Conservation (phyloP, 2,888 invertebrate species). For the Harmothoe impar region DNA sequence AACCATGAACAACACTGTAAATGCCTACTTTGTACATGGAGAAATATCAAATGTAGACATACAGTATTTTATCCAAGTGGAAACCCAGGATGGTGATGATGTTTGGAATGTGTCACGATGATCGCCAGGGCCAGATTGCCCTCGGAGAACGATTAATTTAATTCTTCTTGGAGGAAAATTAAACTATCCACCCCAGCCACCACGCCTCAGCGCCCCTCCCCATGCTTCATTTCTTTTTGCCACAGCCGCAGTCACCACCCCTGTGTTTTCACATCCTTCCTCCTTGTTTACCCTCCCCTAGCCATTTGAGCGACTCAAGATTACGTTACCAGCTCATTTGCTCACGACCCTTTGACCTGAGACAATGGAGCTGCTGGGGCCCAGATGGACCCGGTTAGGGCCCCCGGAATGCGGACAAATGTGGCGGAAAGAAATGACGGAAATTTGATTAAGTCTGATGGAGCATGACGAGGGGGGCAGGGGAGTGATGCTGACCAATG, state of each 20-base stretch:
- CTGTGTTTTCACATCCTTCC: constrained; percentile 37
- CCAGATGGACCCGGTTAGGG: constrained; percentile 56
- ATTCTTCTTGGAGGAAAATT: constrained; percentile 9
- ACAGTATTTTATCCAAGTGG: too few species aligned
- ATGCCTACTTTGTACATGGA: too few species aligned
- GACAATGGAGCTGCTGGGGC: constrained; percentile 39
- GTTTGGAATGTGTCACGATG: too few species aligned
- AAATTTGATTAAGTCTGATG: constrained; percentile 58
- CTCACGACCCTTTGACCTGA: constrained; percentile 53
- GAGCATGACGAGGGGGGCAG: neutral
- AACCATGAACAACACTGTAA: too few species aligned
- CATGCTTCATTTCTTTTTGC: constrained; percentile 39
- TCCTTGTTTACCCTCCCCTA: constrained; percentile 24
- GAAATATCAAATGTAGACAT: too few species aligned
- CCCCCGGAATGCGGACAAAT: constrained; percentile 36
- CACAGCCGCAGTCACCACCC: constrained; percentile 8
- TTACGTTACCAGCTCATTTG: constrained; percentile 62
- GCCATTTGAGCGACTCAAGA: constrained; percentile 42
- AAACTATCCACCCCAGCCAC: neutral
- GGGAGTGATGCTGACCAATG: neutral
- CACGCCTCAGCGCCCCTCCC: constrained; percentile 27
- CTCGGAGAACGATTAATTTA: neutral
- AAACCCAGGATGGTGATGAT: too few species aligned
- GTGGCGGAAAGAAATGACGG: constrained; percentile 59
- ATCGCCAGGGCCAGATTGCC: too few species aligned